phyloP scores from a whole-genome alignment of 2,797 vertebrate species.

The Melanotaenia nigrans region DNA sequence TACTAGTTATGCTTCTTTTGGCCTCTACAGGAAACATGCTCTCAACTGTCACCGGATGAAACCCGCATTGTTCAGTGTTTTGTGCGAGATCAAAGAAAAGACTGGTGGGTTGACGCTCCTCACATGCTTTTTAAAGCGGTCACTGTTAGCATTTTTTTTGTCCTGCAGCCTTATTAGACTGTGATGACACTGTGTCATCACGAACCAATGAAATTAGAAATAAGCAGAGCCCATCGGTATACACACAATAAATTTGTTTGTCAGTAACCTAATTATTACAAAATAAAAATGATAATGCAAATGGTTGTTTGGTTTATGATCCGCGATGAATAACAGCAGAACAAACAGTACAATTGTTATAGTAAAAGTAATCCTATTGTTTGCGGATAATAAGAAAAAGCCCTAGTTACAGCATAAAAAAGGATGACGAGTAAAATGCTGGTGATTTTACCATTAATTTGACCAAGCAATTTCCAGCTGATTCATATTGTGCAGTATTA shows the following conservation, averaged over 20 bases:
- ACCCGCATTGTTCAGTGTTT: conserved; percentile 92
- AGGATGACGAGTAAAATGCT: not conserved
- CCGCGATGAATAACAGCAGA: not conserved
- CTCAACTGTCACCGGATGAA: conserved; percentile 96
- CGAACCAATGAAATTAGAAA: conserved; percentile 25
- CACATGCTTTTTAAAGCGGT: not conserved
- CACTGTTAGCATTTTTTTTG: not conserved
- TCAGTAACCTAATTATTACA: not conserved
- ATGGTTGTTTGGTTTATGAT: not conserved
- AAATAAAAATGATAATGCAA: not conserved
- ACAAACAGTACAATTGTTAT: not conserved
- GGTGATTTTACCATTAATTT: not conserved
- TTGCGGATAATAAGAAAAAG: not conserved
- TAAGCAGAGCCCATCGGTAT: not conserved
- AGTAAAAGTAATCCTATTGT: not conserved
- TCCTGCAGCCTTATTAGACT: conserved; percentile 6
- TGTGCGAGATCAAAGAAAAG: conserved; percentile 96
- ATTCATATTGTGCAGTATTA: not conserved
- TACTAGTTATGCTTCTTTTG: conserved; percentile 8
- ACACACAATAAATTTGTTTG: not conserved
- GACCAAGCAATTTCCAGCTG: accelerated
- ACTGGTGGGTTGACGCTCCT: conserved; percentile 81
- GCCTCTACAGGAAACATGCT: conserved; percentile 89
- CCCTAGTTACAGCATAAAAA: not conserved
- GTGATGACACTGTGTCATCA: conserved; percentile 48